phyloP scores from a whole-genome alignment of 1,140 invertebrate species.

The Lucilia sericata region DNA sequence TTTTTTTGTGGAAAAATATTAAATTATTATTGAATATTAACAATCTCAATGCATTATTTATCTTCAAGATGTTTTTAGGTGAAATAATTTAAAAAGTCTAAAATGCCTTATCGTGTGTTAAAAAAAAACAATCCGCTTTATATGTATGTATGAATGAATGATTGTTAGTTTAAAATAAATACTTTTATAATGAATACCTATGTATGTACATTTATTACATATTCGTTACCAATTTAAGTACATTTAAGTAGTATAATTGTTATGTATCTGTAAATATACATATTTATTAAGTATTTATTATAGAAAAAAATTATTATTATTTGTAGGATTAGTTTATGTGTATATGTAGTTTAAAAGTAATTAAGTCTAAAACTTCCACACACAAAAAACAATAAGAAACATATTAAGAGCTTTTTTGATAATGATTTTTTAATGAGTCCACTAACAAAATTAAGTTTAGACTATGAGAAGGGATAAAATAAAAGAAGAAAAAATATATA shows the following conservation, averaged over 20 bases:
- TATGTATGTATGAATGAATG: background rate
- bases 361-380: background rate
- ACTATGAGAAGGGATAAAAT: background rate
- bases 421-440: slow-evolving; percentile 12
- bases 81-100: background rate
- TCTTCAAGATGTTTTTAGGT: background rate
- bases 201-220: background rate
- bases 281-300: background rate
- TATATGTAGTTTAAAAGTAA: background rate
- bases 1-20: background rate
- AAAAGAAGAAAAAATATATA: background rate
- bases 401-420: slow-evolving; percentile 14
- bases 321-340: background rate
- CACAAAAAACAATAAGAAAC: background rate
- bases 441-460: background rate
- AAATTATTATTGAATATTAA: background rate
- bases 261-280: background rate
- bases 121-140: background rate
- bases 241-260: too few relatives aligned
- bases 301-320: background rate
- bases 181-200: background rate
- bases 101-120: slow-evolving; percentile 18
- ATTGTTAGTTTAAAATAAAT: background rate
- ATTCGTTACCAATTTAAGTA: background rate
- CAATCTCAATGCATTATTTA: background rate